Percentiles rank a stretch among this genome's conserved stretches.
Evolutionary conservation across 2,888 invertebrate genomes (phyloP).

Genomic region (Aporophyla lueneburgensis): DNA sequence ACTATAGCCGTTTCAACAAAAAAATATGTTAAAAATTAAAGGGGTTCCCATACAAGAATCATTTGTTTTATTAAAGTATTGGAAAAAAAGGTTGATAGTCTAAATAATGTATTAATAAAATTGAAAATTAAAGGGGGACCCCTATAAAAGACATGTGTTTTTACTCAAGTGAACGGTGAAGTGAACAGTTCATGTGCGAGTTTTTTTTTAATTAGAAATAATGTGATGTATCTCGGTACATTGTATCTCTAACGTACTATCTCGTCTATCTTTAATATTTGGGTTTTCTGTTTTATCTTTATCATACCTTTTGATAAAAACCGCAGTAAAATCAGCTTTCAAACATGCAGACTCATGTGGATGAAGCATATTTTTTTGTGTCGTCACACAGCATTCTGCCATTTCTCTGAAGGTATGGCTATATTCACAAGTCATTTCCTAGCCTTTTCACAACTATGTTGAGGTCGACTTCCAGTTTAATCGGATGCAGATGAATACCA

Average conservation of each 20-base stretch:
- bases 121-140: too few species aligned
- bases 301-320: constrained; percentile 25
- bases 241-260: background rate
- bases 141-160: too few species aligned
- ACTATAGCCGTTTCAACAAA: too few species aligned
- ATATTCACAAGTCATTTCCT: background rate
- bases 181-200: background rate
- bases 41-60: background rate
- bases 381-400: background rate
- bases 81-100: too few species aligned
- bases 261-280: constrained; percentile 10
- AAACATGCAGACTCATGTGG: background rate
- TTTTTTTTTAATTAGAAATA: too few species aligned
- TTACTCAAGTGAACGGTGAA: background rate
- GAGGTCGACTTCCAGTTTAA: too few species aligned
- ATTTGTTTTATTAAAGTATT: background rate
- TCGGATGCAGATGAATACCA: too few species aligned
- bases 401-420: background rate
- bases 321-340: constrained; percentile 12
- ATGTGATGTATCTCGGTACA: background rate
- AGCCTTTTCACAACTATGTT: too few species aligned
- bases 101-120: too few species aligned
- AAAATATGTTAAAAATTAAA: background rate
- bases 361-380: background rate
- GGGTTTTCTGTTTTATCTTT: constrained; percentile 26